Evolutionary conservation across 2,797 vertebrate species (phyloP).

Genomic region (Ispidina picta): DNA sequence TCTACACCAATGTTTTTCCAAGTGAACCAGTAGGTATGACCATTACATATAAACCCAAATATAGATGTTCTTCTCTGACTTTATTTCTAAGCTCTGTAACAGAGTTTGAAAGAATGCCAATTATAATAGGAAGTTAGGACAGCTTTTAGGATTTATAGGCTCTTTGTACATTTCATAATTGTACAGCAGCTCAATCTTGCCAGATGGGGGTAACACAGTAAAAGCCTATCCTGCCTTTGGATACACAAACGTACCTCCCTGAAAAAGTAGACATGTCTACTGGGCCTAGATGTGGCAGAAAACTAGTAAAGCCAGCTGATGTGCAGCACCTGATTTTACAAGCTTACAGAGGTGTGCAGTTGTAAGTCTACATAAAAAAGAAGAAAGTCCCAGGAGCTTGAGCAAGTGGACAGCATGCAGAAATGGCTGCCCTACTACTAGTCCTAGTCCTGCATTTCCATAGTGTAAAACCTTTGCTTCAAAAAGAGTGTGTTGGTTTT

Average conservation of each 20-base stretch:
- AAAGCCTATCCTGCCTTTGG: neutral
- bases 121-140: neutral
- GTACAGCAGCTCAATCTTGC: neutral
- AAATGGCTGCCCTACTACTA: neutral
- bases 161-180: neutral
- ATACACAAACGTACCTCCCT: neutral
- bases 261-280: neutral
- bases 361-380: neutral
- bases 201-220: neutral
- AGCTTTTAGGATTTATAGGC: slow-evolving; percentile 17
- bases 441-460: neutral
- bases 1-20: neutral
- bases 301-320: neutral
- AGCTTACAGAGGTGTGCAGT: neutral
- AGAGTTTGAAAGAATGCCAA: slow-evolving; percentile 33
- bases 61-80: slow-evolving; percentile 14
- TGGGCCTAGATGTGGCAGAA: neutral
- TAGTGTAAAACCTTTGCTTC: neutral
- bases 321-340: neutral
- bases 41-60: slow-evolving; percentile 45
- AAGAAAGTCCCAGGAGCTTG: neutral
- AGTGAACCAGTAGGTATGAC: slow-evolving; percentile 19
- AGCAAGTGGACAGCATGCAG: neutral
- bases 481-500: neutral
- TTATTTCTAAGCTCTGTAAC: slow-evolving; percentile 6